Evolutionary conservation across 2,797 vertebrate species (phyloP), one percentile per base, ranked within the genome.

Genomic region (Chromis chromis): DNA sequence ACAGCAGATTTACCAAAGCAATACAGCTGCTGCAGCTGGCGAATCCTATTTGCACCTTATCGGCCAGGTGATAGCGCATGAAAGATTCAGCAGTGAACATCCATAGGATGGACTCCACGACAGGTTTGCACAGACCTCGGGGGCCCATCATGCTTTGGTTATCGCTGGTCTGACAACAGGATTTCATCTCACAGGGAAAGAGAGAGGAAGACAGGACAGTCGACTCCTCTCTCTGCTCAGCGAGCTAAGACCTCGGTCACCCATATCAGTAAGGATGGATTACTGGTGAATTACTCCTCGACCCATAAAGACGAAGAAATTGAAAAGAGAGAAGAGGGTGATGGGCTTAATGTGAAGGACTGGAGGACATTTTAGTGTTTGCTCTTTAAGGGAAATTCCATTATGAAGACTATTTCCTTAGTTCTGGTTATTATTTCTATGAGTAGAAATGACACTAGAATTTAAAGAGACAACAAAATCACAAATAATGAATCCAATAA

Each of bases 1-100:
- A 74, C 64, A 64, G 73, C 40, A 76, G 77, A 72, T 81, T 87
- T 71, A 70, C 66, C 57, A 61, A 71, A 77, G 86, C 73, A 78
- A 82, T 50, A 76, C 65, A 67, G 66, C 71, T 66, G 71, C 82
- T 54, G 75, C 49, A 62, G 55, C 24, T 4, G 60, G 79, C 14
- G 19, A 83, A 89, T 86, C 78, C 74, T 77, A 84, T 89, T 91
- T 89, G 69, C 80, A 79, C 88, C 84, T 89, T 89, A 88, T 86
- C 75, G 6, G 76, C 19, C 2, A 3, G 54, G 54, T 70, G 81
- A 86, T 79, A 55, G 65, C 25, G 21, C 64, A 85, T 82, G 75
- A 90, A 84, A 87, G 74, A 87, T 89, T 87, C 79, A 86, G 68
- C 50, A 70, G 81, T 21, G 68, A 84, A 71, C 87, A 82, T 70